phyloP scores from a whole-genome alignment of 2,888 invertebrate genomes.

The Alviniconcha strummeri region DNA sequence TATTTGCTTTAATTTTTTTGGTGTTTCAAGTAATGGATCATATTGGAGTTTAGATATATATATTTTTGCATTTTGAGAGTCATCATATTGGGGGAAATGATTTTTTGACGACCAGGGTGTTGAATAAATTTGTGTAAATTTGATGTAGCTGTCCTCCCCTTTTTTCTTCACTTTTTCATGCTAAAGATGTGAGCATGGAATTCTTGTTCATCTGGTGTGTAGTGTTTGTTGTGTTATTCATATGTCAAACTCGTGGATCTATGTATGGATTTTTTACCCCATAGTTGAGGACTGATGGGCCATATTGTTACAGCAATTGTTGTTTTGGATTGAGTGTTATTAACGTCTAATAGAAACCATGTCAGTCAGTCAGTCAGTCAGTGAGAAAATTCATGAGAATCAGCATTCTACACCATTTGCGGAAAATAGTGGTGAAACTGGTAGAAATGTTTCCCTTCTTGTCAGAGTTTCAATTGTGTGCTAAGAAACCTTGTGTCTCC shows the following conservation, averaged over 20 bases:
- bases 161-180: neutral
- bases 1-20: constrained; percentile 32
- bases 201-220: constrained; percentile 1
- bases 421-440: too few relatives aligned
- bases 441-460: too few relatives aligned
- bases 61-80: constrained; percentile 39
- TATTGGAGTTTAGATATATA: constrained; percentile 35
- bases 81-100: constrained; percentile 7
- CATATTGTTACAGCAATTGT: too few relatives aligned
- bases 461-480: too few relatives aligned
- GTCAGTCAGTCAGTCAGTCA: neutral
- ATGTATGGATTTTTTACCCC: neutral
- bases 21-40: constrained; percentile 12
- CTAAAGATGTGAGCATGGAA: neutral
- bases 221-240: neutral
- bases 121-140: neutral
- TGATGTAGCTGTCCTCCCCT: neutral
- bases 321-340: too few relatives aligned
- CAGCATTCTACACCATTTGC: constrained; percentile 4
- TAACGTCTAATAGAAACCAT: too few relatives aligned
- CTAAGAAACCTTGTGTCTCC: too few relatives aligned
- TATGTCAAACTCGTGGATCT: neutral
- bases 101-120: constrained; percentile 33
- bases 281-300: too few relatives aligned
- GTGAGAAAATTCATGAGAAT: neutral